A percentile compares a stretch with the other conserved stretches of the same genome.
Evolutionary conservation across 2,888 invertebrate species (phyloP).

Genomic region (Galeruca laticollis): DNA sequence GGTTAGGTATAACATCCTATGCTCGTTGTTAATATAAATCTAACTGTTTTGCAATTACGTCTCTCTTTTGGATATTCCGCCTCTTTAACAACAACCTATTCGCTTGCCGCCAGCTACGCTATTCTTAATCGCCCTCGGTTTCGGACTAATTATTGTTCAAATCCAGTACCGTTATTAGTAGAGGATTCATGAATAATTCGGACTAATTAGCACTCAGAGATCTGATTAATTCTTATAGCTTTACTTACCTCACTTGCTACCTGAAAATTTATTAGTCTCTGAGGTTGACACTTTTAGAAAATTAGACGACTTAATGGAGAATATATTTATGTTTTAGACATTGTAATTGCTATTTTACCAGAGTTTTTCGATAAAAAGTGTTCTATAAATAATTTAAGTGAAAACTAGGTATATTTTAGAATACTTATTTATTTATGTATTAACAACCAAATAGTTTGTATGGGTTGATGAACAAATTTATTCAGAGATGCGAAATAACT

Average conservation of each 20-base stretch:
- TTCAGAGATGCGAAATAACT: too few species aligned
- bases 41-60: constrained; percentile 42
- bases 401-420: too few species aligned
- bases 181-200: constrained; percentile 55
- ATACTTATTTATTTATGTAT: too few species aligned
- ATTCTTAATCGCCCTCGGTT: constrained; percentile 56
- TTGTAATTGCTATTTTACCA: constrained; percentile 4
- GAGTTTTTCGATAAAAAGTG: background rate
- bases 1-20: too few species aligned
- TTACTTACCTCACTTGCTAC: constrained; percentile 37
- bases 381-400: too few species aligned
- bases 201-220: constrained; percentile 51
- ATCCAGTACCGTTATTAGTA: constrained; percentile 53
- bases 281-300: constrained; percentile 30
- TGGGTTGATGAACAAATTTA: too few species aligned
- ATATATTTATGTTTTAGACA: constrained; percentile 13
- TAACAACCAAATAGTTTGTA: too few species aligned
- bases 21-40: constrained; percentile 20
- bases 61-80: constrained; percentile 31
- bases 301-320: constrained; percentile 13
- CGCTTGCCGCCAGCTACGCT: constrained; percentile 35
- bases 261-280: constrained; percentile 43
- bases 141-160: constrained; percentile 56
- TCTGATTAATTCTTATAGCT: constrained; percentile 54
- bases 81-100: constrained; percentile 23